Percentiles rank a stretch among this genome's conserved stretches.
These are phyloP conservation scores for Apeltes quadracus DNA, from an alignment of 2,113 vertebrate species.

Conservation along the genomic window DNA sequence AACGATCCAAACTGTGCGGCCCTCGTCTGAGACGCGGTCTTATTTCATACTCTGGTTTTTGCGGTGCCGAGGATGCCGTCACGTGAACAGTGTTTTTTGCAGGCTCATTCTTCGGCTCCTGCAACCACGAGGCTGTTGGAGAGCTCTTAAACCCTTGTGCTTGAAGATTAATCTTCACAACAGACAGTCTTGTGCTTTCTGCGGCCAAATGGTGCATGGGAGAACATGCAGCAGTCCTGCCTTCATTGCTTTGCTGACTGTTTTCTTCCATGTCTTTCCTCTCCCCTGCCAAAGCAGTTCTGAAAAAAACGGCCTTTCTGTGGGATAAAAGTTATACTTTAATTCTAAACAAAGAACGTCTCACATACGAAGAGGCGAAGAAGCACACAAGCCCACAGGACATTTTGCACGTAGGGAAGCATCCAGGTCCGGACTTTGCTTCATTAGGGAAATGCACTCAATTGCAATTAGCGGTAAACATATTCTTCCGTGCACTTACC, in stretches of 20 bases:
- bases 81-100: conserved; percentile 44
- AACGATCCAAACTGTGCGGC: conserved; percentile 43
- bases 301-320: neutral
- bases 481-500: conserved; percentile 68
- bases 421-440: conserved; percentile 62
- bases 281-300: conserved; percentile 8
- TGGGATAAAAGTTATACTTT: conserved; percentile 5
- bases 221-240: conserved; percentile 25
- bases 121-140: conserved; percentile 48
- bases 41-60: conserved; percentile 22
- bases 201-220: conserved; percentile 53
- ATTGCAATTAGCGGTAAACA: conserved; percentile 77
- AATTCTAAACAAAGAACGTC: conserved; percentile 29
- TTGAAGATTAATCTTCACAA: conserved; percentile 73
- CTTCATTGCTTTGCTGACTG: conserved; percentile 7
- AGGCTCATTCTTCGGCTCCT: conserved; percentile 47
- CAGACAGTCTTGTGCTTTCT: conserved; percentile 50
- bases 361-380: conserved; percentile 8
- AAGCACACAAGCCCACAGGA: conserved; percentile 12
- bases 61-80: conserved; percentile 17
- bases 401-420: conserved; percentile 36
- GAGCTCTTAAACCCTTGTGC: conserved; percentile 56
- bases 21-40: conserved; percentile 34
- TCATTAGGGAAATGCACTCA: conserved; percentile 75
- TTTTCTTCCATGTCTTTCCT: conserved; percentile 25